A percentile compares a stretch with the other conserved stretches of the same genome.
Evolutionary conservation across 2,113 vertebrate species (phyloP).

Genomic region (Tragulus kanchil): DNA sequence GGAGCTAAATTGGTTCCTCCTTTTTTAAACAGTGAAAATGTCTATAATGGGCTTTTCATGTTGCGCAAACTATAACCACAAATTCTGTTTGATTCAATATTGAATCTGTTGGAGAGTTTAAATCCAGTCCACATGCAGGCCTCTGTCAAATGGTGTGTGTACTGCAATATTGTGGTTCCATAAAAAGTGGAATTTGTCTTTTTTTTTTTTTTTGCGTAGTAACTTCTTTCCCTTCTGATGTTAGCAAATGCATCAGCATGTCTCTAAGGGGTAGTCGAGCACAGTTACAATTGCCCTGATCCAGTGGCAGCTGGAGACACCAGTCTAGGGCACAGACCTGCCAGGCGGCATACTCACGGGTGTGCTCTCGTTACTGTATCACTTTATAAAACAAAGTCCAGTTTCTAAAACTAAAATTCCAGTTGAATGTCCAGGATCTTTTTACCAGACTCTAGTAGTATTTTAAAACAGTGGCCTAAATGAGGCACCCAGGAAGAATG

Average conservation of each 20-base stretch:
- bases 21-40: background rate
- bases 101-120: background rate
- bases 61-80: background rate
- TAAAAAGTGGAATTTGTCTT: background rate
- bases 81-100: conserved; percentile 29
- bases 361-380: background rate
- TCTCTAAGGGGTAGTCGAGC: background rate
- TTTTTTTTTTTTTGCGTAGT: background rate
- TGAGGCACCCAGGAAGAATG: background rate
- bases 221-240: background rate
- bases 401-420: background rate
- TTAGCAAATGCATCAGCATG: background rate
- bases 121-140: background rate
- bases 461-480: conserved; percentile 18
- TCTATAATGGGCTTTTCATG: background rate
- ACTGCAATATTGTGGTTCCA: background rate
- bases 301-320: background rate
- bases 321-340: background rate
- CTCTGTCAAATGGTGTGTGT: background rate
- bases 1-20: background rate
- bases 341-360: no score
- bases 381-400: background rate
- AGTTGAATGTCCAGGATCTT: background rate
- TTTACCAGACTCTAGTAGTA: background rate
- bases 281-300: background rate